These are phyloP conservation scores for Telmatherina bonti DNA, from an alignment of 2,797 vertebrate species.

Conservation along the genomic window DNA sequence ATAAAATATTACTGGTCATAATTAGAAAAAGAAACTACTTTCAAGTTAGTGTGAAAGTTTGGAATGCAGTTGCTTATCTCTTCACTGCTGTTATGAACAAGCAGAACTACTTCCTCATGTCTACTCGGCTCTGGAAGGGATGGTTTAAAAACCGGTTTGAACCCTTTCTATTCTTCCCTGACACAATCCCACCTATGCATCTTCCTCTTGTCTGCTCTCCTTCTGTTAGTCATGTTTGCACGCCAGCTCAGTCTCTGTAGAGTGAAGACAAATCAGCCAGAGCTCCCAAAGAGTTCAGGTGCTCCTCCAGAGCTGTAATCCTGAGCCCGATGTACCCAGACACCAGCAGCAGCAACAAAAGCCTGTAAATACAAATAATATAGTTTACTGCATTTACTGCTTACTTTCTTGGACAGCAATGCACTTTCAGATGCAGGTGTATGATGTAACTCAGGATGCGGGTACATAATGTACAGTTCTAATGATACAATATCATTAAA, in stretches of 20 bases:
- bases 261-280: constrained; percentile 56
- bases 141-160: constrained; percentile 52
- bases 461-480: constrained; percentile 7
- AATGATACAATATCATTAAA: constrained; percentile 25
- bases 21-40: background rate
- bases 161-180: background rate
- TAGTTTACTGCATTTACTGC: background rate
- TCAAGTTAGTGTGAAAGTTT: constrained; percentile 8
- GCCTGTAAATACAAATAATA: constrained; percentile 65
- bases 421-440: background rate
- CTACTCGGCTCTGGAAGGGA: constrained; percentile 29
- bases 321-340: constrained; percentile 85
- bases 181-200: background rate
- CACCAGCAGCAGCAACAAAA: constrained; percentile 80
- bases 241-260: constrained; percentile 69
- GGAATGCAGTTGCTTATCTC: constrained; percentile 39
- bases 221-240: background rate
- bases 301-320: constrained; percentile 85
- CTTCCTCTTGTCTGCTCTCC: background rate
- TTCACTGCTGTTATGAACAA: constrained; percentile 20
- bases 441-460: background rate
- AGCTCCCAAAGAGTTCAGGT: constrained; percentile 71
- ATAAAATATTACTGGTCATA: too few relatives aligned
- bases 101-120: constrained; percentile 20
- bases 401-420: background rate